Evolutionary conservation across 2,888 invertebrate species (phyloP).

Genomic region (Phyto melanocephala): DNA sequence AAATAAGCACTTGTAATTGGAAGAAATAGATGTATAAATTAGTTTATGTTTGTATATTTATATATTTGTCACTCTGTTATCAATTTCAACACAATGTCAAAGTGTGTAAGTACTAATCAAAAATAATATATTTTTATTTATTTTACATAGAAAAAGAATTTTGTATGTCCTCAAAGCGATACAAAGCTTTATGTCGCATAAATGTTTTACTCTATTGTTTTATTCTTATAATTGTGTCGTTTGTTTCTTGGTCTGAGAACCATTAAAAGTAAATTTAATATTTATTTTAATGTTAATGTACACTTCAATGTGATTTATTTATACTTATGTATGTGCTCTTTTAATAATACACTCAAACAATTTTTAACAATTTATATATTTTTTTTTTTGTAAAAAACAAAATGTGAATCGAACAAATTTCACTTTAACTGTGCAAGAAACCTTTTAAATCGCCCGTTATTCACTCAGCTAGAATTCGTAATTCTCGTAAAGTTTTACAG

Average conservation of each 20-base stretch:
- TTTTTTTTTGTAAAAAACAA: no score
- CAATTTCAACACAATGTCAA: not conserved
- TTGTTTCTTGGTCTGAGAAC: not conserved
- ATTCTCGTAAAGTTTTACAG: no score
- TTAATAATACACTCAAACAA: not conserved
- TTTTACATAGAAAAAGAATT: not conserved
- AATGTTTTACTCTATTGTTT: not conserved
- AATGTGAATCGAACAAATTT: no score
- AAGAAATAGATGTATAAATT: no score
- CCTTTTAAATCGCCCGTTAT: no score
- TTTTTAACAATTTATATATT: no score
- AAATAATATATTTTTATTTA: not conserved
- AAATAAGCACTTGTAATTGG: no score
- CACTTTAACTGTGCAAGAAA: no score
- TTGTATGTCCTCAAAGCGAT: not conserved
- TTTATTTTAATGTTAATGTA: slow-evolving; percentile 10
- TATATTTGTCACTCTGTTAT: not conserved
- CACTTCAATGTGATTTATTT: not conserved
- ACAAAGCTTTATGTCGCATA: not conserved
- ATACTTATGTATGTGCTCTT: not conserved
- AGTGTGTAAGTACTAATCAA: not conserved
- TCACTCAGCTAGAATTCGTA: no score
- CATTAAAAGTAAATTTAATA: slow-evolving; percentile 49
- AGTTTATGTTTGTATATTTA: no score
- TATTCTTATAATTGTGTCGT: not conserved